Evolutionary conservation across 2,888 invertebrate species (phyloP), one percentile per base, ranked within the genome.

Genomic region (Hypselothyrea guttata): DNA sequence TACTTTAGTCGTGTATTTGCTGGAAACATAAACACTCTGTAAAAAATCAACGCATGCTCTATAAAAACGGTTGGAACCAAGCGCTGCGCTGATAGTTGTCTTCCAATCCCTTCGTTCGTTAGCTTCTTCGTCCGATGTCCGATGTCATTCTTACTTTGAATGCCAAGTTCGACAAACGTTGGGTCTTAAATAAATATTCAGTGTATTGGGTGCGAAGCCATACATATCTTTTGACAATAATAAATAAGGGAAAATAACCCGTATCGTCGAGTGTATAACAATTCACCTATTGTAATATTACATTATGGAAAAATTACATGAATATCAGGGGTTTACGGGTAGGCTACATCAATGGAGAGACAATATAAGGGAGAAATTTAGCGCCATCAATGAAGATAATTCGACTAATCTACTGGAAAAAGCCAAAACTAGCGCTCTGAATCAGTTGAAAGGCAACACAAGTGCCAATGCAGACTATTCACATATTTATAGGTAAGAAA

Each of bases 251-350:
- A 33, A 30, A 30, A 2, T n/a, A n/a, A n/a, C 35, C 47, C 35
- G 27, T 37, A 47, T 13, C 33, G 16, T 38, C 9, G 28, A 12
- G 12, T 44, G 12, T 18, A 16, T 13, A 13, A 28, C 2, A 34
- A n/a, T 18, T 12, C n/a, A 47, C 11, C 4, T 16, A 33, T 11
- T 30, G 9, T 12, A 52, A 51, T 45, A 57, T 0, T 22, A 5
- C 7, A 38, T 7, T 22, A 93, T 94, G 84, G 95, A 96, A 71
- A 96, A 96, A 88, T 89, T 96, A 49, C 92, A 95, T 82, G 94
- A 95, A 75, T 96, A 96, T 87, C 94, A 95, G 87, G 96, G 96
- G 0, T 90, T 93, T 47, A 89, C 93, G 1, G 96, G 96, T 5
- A 91, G 94, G 16, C 87, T 94, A 22, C 96, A 96, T 84, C 91